These are phyloP conservation scores for Microtus californicus DNA, from an alignment of 2,797 vertebrate genomes.

Conservation along the genomic window DNA sequence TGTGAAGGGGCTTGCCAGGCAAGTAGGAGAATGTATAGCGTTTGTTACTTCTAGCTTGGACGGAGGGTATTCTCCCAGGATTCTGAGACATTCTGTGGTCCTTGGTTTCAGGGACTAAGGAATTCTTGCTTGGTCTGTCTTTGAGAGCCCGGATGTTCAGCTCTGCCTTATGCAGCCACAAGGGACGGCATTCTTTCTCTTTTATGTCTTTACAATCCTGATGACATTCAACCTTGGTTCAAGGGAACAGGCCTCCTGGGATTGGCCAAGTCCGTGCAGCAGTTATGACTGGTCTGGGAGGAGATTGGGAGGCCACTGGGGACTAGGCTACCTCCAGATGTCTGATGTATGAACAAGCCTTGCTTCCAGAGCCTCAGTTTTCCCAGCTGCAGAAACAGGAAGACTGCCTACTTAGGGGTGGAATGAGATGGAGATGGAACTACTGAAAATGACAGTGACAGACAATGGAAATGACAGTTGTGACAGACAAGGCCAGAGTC, in stretches of 20 bases:
- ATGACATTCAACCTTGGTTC: neutral
- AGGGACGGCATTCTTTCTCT: neutral
- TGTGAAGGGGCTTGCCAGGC: neutral
- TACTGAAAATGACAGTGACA: fast-evolving
- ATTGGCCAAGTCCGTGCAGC: neutral
- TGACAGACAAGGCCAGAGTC: neutral
- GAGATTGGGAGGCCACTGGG: neutral
- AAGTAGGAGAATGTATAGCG: neutral
- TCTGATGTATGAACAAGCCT: neutral
- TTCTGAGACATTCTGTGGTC: neutral
- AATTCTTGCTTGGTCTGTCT: neutral
- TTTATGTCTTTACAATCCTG: neutral
- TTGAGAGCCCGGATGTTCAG: constrained; percentile 53
- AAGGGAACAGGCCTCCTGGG: neutral
- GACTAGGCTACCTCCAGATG: neutral
- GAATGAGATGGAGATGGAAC: neutral
- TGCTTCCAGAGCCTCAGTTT: neutral
- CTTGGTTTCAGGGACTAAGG: constrained; percentile 19
- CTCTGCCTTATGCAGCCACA: constrained; percentile 37
- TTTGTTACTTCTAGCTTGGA: constrained; percentile 9
- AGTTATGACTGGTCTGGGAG: neutral
- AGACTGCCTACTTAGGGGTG: fast-evolving
- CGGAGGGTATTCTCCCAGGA: neutral
- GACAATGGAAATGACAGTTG: neutral
- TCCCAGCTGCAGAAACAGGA: neutral